Percentiles rank a stretch among this genome's conserved stretches.
Conservation (phyloP, 2,888 invertebrate species). For the Bimastos eiseni region DNA sequence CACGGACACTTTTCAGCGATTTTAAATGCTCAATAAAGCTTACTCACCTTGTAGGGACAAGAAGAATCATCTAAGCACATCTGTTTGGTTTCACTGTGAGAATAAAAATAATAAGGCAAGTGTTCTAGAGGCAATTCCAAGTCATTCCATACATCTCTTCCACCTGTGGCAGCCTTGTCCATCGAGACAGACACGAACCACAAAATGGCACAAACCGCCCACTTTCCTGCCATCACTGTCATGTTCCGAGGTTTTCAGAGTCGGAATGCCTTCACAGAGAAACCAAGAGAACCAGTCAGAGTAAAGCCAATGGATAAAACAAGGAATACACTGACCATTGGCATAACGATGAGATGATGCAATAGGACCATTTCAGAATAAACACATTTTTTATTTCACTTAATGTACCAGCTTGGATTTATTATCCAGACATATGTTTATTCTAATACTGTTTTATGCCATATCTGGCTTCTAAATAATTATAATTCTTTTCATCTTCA, state of each 20-base stretch:
- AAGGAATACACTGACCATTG: too few relatives aligned
- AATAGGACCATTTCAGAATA: background rate
- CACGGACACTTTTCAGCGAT: too few relatives aligned
- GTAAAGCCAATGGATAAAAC: too few relatives aligned
- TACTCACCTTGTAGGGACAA: conserved; percentile 16
- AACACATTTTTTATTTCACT: background rate
- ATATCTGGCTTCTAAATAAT: too few relatives aligned
- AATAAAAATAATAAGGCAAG: conserved; percentile 27
- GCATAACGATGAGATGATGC: background rate
- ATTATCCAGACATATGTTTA: background rate
- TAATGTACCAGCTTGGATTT: background rate
- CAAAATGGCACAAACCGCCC: background rate
- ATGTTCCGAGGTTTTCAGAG: background rate
- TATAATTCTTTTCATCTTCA: too few relatives aligned
- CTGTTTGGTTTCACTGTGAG: background rate
- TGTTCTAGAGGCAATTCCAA: conserved; percentile 24
- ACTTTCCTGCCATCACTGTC: background rate
- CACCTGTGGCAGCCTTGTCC: background rate
- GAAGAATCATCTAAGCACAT: background rate
- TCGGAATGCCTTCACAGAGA: background rate
- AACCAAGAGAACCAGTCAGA: background rate
- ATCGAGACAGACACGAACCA: background rate
- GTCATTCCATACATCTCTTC: conserved; percentile 1
- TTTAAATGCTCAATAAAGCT: background rate
- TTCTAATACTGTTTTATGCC: too few relatives aligned